Evolutionary conservation across 2,113 vertebrate species (phyloP).

Genomic region (Pterocles gutturalis): DNA sequence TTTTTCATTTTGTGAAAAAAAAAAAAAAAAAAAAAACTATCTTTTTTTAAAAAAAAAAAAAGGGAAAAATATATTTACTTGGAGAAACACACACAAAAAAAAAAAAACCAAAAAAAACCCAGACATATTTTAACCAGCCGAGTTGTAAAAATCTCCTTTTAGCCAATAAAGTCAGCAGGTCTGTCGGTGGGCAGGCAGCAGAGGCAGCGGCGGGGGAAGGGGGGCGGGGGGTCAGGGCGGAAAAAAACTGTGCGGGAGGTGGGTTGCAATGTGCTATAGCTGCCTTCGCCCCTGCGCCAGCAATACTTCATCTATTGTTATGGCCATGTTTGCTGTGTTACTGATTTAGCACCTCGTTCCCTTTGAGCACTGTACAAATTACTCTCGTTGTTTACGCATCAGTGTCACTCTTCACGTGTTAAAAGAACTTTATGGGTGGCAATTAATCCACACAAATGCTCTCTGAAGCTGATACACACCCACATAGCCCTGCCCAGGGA

Average conservation of each 20-base stretch:
- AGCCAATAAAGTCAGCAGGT: not conserved
- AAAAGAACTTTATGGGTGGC: not conserved
- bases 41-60: not conserved
- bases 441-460: not conserved
- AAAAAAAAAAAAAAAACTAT: not conserved
- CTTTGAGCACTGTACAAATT: not conserved
- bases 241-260: not conserved
- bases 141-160: not conserved
- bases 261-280: not conserved
- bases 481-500: not conserved
- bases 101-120: not conserved
- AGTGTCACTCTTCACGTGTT: not conserved
- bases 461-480: not conserved
- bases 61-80: too few relatives aligned
- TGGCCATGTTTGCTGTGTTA: not conserved
- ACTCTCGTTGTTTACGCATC: not conserved
- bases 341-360: slow-evolving; percentile 9
- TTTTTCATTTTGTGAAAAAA: not conserved
- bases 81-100: too few relatives aligned
- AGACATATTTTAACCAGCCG: not conserved
- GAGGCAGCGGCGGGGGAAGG: too few relatives aligned
- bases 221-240: too few relatives aligned
- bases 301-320: not conserved
- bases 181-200: not conserved
- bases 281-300: not conserved